These are phyloP conservation scores for Thunnus thynnus DNA, from an alignment of 2,113 vertebrate species.

Conservation along the genomic window DNA sequence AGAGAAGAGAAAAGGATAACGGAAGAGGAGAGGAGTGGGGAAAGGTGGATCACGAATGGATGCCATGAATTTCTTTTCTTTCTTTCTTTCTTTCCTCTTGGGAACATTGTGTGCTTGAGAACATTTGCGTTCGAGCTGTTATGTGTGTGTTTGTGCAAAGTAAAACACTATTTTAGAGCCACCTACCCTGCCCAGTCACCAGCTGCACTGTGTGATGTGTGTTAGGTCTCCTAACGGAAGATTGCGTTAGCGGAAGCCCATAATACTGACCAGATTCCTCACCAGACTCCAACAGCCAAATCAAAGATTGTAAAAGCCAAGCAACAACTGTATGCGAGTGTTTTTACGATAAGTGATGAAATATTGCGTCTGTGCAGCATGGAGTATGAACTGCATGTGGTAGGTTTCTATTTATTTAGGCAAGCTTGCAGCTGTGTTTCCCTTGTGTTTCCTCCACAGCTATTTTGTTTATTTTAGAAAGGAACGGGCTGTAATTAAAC, in stretches of 20 bases:
- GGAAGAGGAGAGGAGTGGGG: neutral
- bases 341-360: conserved; percentile 74
- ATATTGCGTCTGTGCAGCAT: conserved; percentile 56
- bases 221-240: conserved; percentile 51
- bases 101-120: conserved; percentile 45
- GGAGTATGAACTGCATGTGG: conserved; percentile 61
- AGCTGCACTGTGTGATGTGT: conserved; percentile 70
- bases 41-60: conserved; percentile 26
- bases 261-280: conserved; percentile 75
- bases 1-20: neutral
- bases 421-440: conserved; percentile 64
- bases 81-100: conserved; percentile 27
- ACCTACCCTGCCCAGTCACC: conserved; percentile 71
- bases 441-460: conserved; percentile 45
- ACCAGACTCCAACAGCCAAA: conserved; percentile 63
- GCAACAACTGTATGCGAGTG: conserved; percentile 54
- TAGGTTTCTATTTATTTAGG: conserved; percentile 66
- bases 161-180: conserved; percentile 70
- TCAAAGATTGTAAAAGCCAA: conserved; percentile 72
- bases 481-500: conserved; percentile 72
- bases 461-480: conserved; percentile 69
- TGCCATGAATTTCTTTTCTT: conserved; percentile 33
- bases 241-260: conserved; percentile 70
- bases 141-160: conserved; percentile 39
- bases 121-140: conserved; percentile 32